Base-by-base conservation (phyloP, 2,113 vertebrate genomes). In the Pithys albifrons region DNA sequence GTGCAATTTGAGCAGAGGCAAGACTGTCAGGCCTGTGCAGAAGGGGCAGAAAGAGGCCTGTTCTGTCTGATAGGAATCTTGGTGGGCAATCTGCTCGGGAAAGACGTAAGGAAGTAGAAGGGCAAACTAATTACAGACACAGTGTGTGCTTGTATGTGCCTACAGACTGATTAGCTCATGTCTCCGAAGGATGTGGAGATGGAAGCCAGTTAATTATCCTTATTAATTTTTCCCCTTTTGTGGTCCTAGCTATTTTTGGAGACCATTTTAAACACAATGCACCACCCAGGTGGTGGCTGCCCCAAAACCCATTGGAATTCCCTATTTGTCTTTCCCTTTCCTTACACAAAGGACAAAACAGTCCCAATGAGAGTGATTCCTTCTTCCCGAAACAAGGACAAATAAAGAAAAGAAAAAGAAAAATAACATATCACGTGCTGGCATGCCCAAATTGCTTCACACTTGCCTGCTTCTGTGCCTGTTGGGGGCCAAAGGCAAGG, bases 111-210 rank as follows among this genome's bases (percentile, higher is more conserved):
- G 69, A 95, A 96, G 65, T 87, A 89, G 73, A 58, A 83, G 51
- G 87, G 59, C 49, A 72, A 96, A 77, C 64, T 91, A 89, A 82
- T 96, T 94, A 91, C 64, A 93, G 91, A 70, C 61, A 86, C 29
- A 71, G 85, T 81, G 65, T 69, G 39, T 90, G 78, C 70, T 88
- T 91, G 75, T 84, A 52, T 85, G 76, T 2, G n/a, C 82, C 79
- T 91, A 82, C 88, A 94, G 84, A 89, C 91, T 88, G 85, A 96
- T 95, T 95, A 93, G 90, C 80, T 94, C 94, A 96, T 91, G 93
- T 95, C 94, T 96, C 89, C 17, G 8, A 93, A 96, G 85, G 59
- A 85, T 73, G 94, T 94, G 82, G 93, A 94, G 88, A 92, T 88
- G 93, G 92, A 96, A 96, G 90, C 43, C 74, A 87, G 83, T 62